phyloP scores from a whole-genome alignment of 2,797 vertebrate species.

The Babyrousa celebensis region DNA sequence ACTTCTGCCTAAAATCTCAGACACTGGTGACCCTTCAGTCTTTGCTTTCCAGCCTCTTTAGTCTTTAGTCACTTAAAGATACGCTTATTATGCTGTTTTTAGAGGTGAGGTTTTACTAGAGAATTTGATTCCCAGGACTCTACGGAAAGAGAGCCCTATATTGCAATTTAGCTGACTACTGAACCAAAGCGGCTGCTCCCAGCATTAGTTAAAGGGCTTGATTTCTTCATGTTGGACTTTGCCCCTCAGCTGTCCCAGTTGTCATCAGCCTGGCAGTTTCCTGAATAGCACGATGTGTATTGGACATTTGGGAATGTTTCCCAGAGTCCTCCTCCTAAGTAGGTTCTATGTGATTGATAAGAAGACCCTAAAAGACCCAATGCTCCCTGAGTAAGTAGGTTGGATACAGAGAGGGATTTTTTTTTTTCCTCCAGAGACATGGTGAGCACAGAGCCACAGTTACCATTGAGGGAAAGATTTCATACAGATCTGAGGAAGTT shows the following conservation, averaged over 20 bases:
- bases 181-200: neutral
- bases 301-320: neutral
- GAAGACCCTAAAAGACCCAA: neutral
- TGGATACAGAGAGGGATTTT: no score
- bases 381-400: neutral
- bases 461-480: neutral
- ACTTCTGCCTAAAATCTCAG: neutral
- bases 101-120: neutral
- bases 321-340: neutral
- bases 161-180: no score
- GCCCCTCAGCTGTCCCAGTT: neutral
- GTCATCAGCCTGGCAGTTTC: neutral
- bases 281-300: neutral
- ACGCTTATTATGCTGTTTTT: neutral
- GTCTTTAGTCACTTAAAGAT: neutral
- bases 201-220: fast-evolving
- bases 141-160: no score
- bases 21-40: neutral
- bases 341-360: neutral
- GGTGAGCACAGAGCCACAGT: neutral
- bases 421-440: neutral
- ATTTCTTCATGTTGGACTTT: neutral
- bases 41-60: neutral
- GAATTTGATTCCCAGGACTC: no score
- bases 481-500: neutral